These are phyloP conservation scores for Dasysyrphus tricinctus DNA, from an alignment of 2,888 invertebrate genomes.

Conservation along the genomic window DNA sequence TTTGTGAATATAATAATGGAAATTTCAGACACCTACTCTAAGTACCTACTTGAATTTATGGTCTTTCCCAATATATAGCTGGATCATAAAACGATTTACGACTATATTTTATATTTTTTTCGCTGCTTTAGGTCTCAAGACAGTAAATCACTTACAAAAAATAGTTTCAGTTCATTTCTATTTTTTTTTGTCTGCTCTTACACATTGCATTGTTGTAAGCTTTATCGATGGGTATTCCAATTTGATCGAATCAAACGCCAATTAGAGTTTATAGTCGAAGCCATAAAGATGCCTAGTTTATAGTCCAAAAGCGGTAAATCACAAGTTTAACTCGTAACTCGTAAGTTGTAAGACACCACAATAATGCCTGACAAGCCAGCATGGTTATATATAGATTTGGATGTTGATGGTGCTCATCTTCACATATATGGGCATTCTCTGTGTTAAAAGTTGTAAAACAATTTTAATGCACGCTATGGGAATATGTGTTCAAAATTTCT, in stretches of 20 bases:
- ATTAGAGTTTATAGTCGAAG: conserved; percentile 34
- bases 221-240: conserved; percentile 15
- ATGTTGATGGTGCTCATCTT: not conserved
- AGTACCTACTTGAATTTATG: not conserved
- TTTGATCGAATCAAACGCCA: conserved; percentile 40
- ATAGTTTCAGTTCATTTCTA: not conserved
- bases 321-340: not conserved
- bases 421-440: conserved; percentile 23
- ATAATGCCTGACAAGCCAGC: conserved; percentile 19
- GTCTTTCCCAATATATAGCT: not conserved
- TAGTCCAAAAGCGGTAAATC: conserved; percentile 34
- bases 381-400: not conserved
- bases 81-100: conserved; percentile 29
- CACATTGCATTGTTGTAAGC: not conserved
- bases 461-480: conserved; percentile 37
- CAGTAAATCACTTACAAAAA: conserved; percentile 22
- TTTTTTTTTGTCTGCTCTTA: not conserved
- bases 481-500: conserved; percentile 25
- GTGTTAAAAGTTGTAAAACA: conserved; percentile 25
- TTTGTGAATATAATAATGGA: conserved; percentile 21
- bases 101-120: conserved; percentile 3
- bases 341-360: conserved; percentile 17
- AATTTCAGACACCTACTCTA: conserved; percentile 13
- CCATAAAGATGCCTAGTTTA: conserved; percentile 41
- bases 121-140: conserved; percentile 15